Evolutionary conservation across 2,113 vertebrate species (phyloP).

Genomic region (Protobothrops flavoviridis): DNA sequence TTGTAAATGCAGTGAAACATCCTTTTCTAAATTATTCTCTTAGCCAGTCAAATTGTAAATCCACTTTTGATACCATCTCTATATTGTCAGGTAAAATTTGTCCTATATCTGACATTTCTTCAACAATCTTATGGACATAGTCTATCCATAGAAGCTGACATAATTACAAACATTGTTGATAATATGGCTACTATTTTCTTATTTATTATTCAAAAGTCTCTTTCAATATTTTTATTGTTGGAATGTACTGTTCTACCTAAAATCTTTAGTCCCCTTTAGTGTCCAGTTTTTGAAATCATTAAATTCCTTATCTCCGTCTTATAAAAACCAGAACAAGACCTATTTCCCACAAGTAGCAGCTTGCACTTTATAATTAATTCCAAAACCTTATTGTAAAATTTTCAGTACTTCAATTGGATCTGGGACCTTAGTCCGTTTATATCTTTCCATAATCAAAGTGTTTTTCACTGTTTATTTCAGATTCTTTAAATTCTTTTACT

Average conservation of each 20-base stretch:
- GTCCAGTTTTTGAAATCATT: not conserved
- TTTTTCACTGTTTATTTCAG: not conserved
- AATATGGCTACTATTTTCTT: not conserved
- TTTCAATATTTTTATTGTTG: not conserved
- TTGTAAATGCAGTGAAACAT: not conserved
- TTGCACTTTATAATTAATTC: not conserved
- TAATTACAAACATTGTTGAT: not conserved
- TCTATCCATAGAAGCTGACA: not conserved
- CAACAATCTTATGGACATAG: not conserved
- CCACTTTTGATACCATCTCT: not conserved
- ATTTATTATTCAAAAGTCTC: not conserved
- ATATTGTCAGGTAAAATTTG: not conserved
- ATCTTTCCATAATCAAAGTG: not conserved
- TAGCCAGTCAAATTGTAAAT: not conserved
- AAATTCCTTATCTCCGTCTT: not conserved
- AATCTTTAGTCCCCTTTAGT: not conserved
- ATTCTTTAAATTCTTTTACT: not conserved
- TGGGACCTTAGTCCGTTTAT: not conserved
- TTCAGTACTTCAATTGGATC: not conserved
- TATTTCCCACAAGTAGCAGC: not conserved
- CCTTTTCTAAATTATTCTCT: not conserved
- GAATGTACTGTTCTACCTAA: not conserved
- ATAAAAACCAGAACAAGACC: not conserved
- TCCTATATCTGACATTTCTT: not conserved
- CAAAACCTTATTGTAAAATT: not conserved